Conservation (phyloP, 2,888 invertebrate genomes). For the Cordilura impudica region DNA sequence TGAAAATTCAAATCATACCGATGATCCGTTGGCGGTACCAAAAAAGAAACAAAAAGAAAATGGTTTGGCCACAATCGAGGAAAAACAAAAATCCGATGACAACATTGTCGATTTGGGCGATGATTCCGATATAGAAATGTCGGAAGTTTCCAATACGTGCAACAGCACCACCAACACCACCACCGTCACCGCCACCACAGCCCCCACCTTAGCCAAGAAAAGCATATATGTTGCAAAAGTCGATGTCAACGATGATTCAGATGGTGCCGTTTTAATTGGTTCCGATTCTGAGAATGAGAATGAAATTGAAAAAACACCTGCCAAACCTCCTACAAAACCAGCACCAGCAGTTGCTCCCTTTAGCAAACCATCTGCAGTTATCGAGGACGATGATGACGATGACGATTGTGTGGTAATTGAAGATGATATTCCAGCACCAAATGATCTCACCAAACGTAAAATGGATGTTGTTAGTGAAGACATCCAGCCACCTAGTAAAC, state of each 20-base stretch:
- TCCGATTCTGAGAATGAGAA: conserved; percentile 74
- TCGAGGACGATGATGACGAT: conserved; percentile 73
- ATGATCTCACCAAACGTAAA: conserved; percentile 76
- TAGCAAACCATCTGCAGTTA: conserved; percentile 43
- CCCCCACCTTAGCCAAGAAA: not conserved
- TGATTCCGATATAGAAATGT: conserved; percentile 70
- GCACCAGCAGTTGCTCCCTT: conserved; percentile 30
- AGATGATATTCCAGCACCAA: conserved; percentile 76
- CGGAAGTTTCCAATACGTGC: conserved; percentile 18
- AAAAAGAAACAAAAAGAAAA: conserved; percentile 56
- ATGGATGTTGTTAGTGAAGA: conserved; percentile 78
- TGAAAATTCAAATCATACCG: conserved; percentile 50
- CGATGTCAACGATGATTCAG: conserved; percentile 68
- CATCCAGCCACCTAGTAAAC: conserved; percentile 77
- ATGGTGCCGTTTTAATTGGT: conserved; percentile 75
- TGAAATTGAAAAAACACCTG: conserved; percentile 59
- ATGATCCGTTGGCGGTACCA: conserved; percentile 42
- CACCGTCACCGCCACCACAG: not conserved
- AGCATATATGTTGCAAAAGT: conserved; percentile 26
- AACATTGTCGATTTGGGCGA: conserved; percentile 73
- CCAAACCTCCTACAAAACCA: conserved; percentile 1
- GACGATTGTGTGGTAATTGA: conserved; percentile 80
- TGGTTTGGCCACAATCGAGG: conserved; percentile 50
- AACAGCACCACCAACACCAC: not conserved
- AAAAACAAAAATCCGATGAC: conserved; percentile 52